A percentile compares a stretch with the other conserved stretches of the same genome.
Conservation (phyloP, 2,113 vertebrate species). For the Psittacus erithacus region DNA sequence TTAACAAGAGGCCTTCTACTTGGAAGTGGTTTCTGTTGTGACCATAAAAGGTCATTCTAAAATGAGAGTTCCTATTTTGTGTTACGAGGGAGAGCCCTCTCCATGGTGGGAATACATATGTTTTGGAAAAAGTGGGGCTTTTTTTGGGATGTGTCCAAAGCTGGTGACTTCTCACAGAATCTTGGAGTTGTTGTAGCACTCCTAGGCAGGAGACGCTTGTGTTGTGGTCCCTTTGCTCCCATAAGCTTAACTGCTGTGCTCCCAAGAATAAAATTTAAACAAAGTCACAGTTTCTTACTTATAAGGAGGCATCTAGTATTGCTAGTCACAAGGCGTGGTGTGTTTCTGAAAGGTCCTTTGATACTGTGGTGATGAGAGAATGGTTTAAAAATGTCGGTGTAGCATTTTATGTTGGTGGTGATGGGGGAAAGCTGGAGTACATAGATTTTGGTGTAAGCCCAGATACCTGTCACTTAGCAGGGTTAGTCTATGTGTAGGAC, state of each 20-base stretch:
- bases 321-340: not conserved
- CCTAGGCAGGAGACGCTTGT: not conserved
- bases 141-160: not conserved
- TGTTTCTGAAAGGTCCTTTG: not conserved
- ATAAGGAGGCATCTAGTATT: not conserved
- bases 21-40: not conserved
- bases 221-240: not conserved
- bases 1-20: not conserved
- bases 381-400: not conserved
- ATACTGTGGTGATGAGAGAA: not conserved
- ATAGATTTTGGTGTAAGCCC: not conserved
- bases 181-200: not conserved
- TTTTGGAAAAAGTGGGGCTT: not conserved
- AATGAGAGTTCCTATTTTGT: not conserved
- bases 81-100: not conserved
- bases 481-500: not conserved
- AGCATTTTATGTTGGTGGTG: not conserved
- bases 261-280: not conserved
- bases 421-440: not conserved
- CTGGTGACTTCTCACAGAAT: not conserved
- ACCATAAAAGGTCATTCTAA: not conserved
- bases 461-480: not conserved
- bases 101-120: fast-evolving
- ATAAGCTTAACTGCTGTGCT: not conserved
- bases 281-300: not conserved